phyloP scores from a whole-genome alignment of 2,797 vertebrate genomes.

The Botia almorhae region DNA sequence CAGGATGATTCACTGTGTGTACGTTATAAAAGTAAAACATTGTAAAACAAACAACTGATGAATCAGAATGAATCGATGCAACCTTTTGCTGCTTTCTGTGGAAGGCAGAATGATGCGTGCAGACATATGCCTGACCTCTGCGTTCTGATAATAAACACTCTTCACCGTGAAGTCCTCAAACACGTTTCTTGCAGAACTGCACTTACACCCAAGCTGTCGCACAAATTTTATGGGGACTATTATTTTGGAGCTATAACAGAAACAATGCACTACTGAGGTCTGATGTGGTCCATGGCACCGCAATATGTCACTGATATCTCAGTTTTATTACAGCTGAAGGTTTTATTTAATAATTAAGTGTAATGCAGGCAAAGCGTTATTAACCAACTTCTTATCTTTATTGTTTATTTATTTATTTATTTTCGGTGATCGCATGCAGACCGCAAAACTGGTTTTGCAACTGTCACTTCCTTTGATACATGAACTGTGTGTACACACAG shows the following conservation, averaged over 20 bases:
- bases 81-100: slow-evolving; percentile 15
- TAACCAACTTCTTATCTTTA: no score
- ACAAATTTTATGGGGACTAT: slow-evolving; percentile 26
- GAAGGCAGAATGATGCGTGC: not conserved
- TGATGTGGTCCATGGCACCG: not conserved
- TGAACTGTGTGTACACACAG: no score
- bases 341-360: not conserved
- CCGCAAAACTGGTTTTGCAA: no score
- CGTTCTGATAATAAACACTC: slow-evolving; percentile 29
- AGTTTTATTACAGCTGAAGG: not conserved
- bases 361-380: not conserved
- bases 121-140: slow-evolving; percentile 34
- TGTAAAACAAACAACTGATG: slow-evolving; percentile 8
- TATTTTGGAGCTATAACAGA: slow-evolving; percentile 12
- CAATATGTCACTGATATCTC: slow-evolving; percentile 6
- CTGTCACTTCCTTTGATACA: no score
- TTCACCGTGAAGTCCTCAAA: slow-evolving; percentile 10
- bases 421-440: no score
- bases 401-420: no score
- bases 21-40: slow-evolving; percentile 1
- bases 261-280: not conserved
- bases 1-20: not conserved
- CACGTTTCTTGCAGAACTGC: slow-evolving; percentile 22
- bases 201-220: slow-evolving; percentile 31
- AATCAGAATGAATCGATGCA: slow-evolving; percentile 22